Evolutionary conservation across 2,797 vertebrate genomes (phyloP).

Genomic region (Characodon lateralis): DNA sequence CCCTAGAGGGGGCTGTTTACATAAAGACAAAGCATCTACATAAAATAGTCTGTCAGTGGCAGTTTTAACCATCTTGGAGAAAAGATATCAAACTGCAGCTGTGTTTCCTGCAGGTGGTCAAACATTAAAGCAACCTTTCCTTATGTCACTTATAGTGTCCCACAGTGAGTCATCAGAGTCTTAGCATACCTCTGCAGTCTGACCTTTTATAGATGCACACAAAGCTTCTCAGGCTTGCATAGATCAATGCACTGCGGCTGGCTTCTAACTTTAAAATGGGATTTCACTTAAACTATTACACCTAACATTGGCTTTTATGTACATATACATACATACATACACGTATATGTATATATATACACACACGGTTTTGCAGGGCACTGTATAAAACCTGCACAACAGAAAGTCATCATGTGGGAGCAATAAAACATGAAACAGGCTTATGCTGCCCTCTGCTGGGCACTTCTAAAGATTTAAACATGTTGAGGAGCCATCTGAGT

Average conservation of each 20-base stretch:
- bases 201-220: slow-evolving; percentile 1
- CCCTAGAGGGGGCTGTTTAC: slow-evolving; percentile 53
- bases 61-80: too few species aligned
- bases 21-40: background rate
- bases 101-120: background rate
- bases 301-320: too few species aligned
- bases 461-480: background rate
- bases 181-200: slow-evolving; percentile 20
- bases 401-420: background rate
- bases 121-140: background rate
- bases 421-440: slow-evolving; percentile 1
- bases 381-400: background rate
- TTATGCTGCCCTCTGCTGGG: slow-evolving; percentile 68
- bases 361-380: too few species aligned
- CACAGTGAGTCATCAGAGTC: slow-evolving; percentile 20
- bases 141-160: background rate
- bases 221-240: background rate
- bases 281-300: too few species aligned
- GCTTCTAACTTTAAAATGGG: too few species aligned
- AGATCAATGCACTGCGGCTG: background rate
- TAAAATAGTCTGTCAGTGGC: too few species aligned
- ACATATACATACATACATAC: too few species aligned
- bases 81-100: background rate
- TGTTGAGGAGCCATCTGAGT: background rate
- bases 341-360: too few species aligned